Evolutionary conservation across 2,888 invertebrate genomes (phyloP), one percentile per base, ranked within the genome.

Genomic region (Limenitis camilla): DNA sequence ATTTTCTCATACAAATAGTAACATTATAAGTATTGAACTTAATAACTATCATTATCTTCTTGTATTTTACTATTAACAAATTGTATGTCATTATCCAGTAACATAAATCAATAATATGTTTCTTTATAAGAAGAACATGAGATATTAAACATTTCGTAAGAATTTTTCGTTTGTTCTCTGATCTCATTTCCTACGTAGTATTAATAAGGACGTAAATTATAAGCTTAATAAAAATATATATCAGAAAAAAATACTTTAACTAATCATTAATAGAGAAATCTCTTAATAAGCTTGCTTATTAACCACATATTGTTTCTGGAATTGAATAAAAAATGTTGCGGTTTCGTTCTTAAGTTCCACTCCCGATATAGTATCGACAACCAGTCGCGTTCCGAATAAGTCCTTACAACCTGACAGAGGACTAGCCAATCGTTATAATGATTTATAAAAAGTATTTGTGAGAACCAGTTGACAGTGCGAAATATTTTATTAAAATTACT

Each of bases 361-460:
- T 53, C 48, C 53, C 43, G 39, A 53, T 49, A 43, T 48, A 48
- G 53, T 19, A 19, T 30, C 11, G 38, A 39, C 19, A 28, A 48
- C 48, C 40, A 48, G 48, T 53, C 27, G 9, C 38, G 43, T 28
- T 44, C 48, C 43, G 35, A 48, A 43, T 44, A 48, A 40, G 52
- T 48, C 32, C 28, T 39, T 36, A 41, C 43, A n/a, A 30, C 29
- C 36, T 32, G 40, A 48, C 42, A 31, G 48, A 39, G 19, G 32
- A 32, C 43, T 30, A 9, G 6, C 33, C 11, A 39, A 41, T 27
- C n/a, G 40, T 47, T 42, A 19, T 42, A 9, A 9, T 29, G n/a
- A n/a, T n/a, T n/a, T n/a, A n/a, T n/a, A n/a, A n/a, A n/a, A n/a
- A n/a, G n/a, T n/a, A n/a, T n/a, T n/a, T n/a, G n/a, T n/a, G n/a